Base-by-base conservation (phyloP, 1,140 invertebrate genomes). In the Megathymus violae region DNA sequence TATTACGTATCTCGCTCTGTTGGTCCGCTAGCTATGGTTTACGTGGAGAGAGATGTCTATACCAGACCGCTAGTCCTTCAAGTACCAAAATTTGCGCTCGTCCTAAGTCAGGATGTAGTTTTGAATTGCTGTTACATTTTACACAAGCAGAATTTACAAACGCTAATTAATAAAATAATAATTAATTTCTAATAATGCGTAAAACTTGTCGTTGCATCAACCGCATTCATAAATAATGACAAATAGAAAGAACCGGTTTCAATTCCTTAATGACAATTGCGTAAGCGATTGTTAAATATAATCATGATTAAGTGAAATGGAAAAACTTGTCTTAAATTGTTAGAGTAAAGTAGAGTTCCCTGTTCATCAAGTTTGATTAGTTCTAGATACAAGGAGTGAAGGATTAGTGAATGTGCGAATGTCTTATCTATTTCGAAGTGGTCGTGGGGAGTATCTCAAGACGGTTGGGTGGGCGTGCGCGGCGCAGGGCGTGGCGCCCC, bases 381-480 rank as follows among this genome's bases (percentile, higher is more conserved):
- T n/a, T n/a, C n/a, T n/a, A n/a, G n/a, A n/a, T n/a, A n/a, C n/a
- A n/a, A n/a, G 11, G 51, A 43, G 4, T 13, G 50, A 19, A 52
- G 15, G 4, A 52, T 40, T 14, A 14, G 17, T 43, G 52, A 56
- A 56, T 22, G 38, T 22, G 19, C 19, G 51, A 9, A n/a, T 54
- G 16, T 56, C 52, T 56, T 56, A 56, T 25, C 52, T 22, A 36
- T 22, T 34, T n/a, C n/a, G n/a, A n/a, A 14, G 2, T 47, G 16
- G 13, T 68, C 31, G 40, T 34, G 50, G 65, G 71, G 68, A 58
- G 71, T 68, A 41, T 66, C 67, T 77, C 19, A 82, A 85, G 82
- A 83, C 67, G 64, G 51, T 75, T 78, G 80, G 85, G 83, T 78
- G 80, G 86, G 85, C 86, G 86, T 86, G 74, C 58, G 61, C 56